Conservation (phyloP, 2,113 vertebrate species). For the Dendrocopos noguchii region DNA sequence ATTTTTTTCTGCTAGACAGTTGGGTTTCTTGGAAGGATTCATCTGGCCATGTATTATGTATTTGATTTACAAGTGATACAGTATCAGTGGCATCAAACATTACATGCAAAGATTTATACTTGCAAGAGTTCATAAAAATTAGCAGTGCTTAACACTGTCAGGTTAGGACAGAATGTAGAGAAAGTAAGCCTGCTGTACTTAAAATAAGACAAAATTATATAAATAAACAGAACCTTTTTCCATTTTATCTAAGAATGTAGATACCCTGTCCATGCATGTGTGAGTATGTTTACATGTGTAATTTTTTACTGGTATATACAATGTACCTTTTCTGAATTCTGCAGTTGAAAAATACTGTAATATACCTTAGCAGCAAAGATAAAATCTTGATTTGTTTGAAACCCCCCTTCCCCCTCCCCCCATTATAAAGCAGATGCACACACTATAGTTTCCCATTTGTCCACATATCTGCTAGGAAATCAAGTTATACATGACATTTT, state of each 20-base stretch:
- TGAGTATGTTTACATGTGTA: not conserved
- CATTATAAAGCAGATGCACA: not conserved
- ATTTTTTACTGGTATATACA: not conserved
- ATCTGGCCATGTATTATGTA: not conserved
- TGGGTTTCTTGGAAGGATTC: not conserved
- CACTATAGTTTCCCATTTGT: not conserved
- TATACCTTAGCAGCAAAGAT: not conserved
- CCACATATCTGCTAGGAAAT: not conserved
- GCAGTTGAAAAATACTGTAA: not conserved
- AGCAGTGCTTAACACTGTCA: not conserved
- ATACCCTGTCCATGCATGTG: not conserved
- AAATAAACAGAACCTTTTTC: not conserved
- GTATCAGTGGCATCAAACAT: not conserved
- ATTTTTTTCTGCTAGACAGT: not conserved
- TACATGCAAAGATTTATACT: not conserved
- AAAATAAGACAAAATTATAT: not conserved
- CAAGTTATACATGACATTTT: not conserved
- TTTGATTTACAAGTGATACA: not conserved
- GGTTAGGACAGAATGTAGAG: not conserved
- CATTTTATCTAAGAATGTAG: not conserved
- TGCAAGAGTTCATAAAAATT: not conserved
- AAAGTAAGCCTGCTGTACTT: not conserved
- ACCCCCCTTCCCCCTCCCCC: not conserved
- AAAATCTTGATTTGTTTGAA: slow-evolving; percentile 7
- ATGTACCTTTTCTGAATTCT: not conserved